Base-by-base conservation (phyloP, 2,888 invertebrate genomes). In the Netelia fuscicornis region DNA sequence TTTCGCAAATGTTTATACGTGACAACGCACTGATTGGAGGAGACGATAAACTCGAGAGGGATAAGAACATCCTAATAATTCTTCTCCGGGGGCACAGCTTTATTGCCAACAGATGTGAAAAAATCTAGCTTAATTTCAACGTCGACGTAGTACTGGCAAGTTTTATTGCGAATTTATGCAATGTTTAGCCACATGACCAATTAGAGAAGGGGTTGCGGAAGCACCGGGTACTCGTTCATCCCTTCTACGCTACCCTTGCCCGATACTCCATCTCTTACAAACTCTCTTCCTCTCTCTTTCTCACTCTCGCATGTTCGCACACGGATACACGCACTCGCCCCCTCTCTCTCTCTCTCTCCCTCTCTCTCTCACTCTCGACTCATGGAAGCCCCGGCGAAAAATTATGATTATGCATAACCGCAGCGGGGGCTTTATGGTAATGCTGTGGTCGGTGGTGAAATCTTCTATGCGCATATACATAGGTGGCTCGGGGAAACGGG, bases 111-210 rank as follows among this genome's bases (percentile, higher is more conserved):
- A 44, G 11, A 62, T n/a, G 60, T 20, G 20, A 23, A 68, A 84
- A 89, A 87, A 91, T 91, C 90, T 87, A 74, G 78, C 87, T 87
- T 90, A 92, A 92, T 91, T 90, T 90, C 89, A 84, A 89, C 84
- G 91, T 88, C 86, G 86, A 86, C 87, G 83, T 82, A 88, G 86
- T 84, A 87, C 68, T 86, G 88, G 88, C 83, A 88, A 90, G 89
- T 89, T 92, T 92, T 93, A 93, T 93, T 91, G 91, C 92, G 89
- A 92, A 90, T 92, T 93, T 93, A 93, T 93, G 90, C 92, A 91
- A 91, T 91, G 91, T 90, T 91, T 92, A 91, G 90, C 91, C 91
- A 89, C 90, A 90, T 89, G 91, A 91, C 91, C 92, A 93, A 93
- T 93, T 93, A 92, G 90, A 91, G 90, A 89, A 83, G 89, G 89